A percentile compares a stretch with the other conserved stretches of the same genome.
phyloP scores from a whole-genome alignment of 2,797 vertebrate species.

The Pangasius larnaudii region DNA sequence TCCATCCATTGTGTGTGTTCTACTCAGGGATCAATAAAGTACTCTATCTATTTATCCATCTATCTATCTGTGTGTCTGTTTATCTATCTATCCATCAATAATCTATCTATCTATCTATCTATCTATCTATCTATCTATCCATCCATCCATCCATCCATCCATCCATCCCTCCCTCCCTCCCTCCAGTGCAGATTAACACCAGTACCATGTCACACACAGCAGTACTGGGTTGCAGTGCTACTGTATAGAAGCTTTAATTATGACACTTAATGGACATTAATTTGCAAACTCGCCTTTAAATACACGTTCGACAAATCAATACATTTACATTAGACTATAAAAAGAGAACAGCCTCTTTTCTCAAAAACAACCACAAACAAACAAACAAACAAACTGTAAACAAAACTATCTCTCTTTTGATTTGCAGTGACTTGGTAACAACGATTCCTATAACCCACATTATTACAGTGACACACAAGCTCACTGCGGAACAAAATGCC shows the following conservation, averaged over 20 bases:
- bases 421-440: neutral
- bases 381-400: neutral
- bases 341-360: neutral
- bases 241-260: neutral
- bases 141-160: neutral
- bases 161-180: neutral
- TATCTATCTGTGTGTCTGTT: neutral
- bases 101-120: neutral
- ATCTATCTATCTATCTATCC: neutral
- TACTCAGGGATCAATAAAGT: neutral
- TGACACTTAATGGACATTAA: neutral
- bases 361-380: neutral
- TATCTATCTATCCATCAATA: neutral
- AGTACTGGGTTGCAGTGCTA: neutral
- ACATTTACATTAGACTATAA: neutral
- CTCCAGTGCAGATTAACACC: neutral
- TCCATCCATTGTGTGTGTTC: neutral
- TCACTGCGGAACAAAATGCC: slow-evolving; percentile 8
- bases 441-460: neutral
- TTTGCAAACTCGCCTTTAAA: neutral
- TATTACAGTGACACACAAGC: neutral
- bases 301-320: neutral
- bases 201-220: neutral
- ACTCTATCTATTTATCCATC: neutral
- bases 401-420: neutral